Percentiles rank a stretch among this genome's conserved stretches.
Evolutionary conservation across 2,888 invertebrate species (phyloP).

Genomic region (Dryocosmus kuriphilus): DNA sequence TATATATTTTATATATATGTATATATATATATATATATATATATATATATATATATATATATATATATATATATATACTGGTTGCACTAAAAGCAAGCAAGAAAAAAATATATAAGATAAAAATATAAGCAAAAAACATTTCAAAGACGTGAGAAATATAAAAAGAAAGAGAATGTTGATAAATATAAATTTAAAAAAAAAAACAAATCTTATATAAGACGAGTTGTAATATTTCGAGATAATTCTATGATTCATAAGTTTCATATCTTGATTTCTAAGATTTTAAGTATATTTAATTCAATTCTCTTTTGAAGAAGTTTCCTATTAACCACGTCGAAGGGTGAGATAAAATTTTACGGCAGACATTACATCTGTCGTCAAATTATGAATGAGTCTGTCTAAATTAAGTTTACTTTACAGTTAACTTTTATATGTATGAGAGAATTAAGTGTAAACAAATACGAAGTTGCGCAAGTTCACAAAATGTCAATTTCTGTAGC

Average conservation of each 20-base stretch:
- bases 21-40: too few relatives aligned
- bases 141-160: constrained; percentile 49
- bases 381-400: constrained; percentile 7
- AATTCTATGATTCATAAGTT: constrained; percentile 35
- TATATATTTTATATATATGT: constrained; percentile 42
- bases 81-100: constrained; percentile 48
- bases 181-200: constrained; percentile 34
- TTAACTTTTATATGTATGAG: constrained; percentile 2
- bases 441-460: too few relatives aligned
- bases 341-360: not conserved
- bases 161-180: constrained; percentile 54
- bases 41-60: constrained; percentile 11
- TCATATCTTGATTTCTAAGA: constrained; percentile 18
- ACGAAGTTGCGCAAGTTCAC: not conserved
- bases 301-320: constrained; percentile 42
- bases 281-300: constrained; percentile 3
- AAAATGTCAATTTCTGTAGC: not conserved
- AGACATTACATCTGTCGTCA: constrained; percentile 12
- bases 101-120: constrained; percentile 52
- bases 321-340: constrained; percentile 49
- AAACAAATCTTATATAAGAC: constrained; percentile 36
- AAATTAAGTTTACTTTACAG: constrained; percentile 10
- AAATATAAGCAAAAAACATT: constrained; percentile 50
- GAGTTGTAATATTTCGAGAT: constrained; percentile 21
- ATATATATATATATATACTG: constrained; percentile 43